Base-by-base conservation (phyloP, 2,797 vertebrate species). In the Dendrocincla tyrannina region DNA sequence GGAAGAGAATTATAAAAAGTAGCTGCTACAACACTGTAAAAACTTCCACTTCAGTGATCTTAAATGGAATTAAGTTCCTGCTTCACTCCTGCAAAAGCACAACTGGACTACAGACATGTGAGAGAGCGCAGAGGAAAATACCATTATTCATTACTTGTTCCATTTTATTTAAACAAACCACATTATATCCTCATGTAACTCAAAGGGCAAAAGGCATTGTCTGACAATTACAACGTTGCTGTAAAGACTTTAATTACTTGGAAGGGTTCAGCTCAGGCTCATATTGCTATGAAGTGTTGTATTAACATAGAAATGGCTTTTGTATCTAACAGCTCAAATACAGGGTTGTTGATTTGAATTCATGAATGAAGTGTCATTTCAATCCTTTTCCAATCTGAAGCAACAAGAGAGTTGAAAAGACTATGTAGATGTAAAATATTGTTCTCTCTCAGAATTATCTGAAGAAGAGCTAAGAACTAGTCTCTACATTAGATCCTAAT, bases 371-470 rank as follows among this genome's bases (percentile, higher is more conserved):
- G 23, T 8, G 12, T 16, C 11, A 50, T 33, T 81, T 44, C 27
- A 49, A 7, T 27, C 19, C 8, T 64, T 23, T 81, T 62, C 32
- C 47, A 75, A 49, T 7, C 33, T 62, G 27, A 68, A 49, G 9
- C 13, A 59, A 50, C 93, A 60, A 49, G 8, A 39, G 10, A 37
- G 7, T 1, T 39, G 63, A 88, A 79, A 78, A 77, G 13, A 49
- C 3, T 19, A 53, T 0, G 2, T 0, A 56, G 27, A 67, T 10
- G 4, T 27, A 19, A 77, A 92, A 30, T n/a, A 46, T 0, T 13
- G 22, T 9, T 49, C 66, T 72, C 53, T 46, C 35, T 60, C 56
- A 83, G 63, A 87, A 58, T 17, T 33, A 66, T 19, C 58, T 69
- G n/a, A 88, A 75, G 17, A 9, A 30, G 2, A 89, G 49, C 64